Evolutionary conservation across 2,797 vertebrate species (phyloP).

Genomic region (Mormyrus hasselquistii): DNA sequence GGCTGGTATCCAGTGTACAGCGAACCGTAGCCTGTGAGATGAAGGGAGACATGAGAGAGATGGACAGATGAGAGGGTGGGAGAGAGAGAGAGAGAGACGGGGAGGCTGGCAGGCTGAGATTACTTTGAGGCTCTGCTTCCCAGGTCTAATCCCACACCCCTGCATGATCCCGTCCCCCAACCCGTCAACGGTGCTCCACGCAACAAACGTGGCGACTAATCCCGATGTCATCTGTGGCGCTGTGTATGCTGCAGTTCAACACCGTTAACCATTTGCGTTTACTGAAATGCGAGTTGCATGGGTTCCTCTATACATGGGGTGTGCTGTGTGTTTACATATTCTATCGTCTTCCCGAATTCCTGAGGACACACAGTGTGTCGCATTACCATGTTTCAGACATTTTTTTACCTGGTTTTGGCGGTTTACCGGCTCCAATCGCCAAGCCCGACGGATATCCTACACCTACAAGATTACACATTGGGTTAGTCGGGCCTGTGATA

Average conservation of each 20-base stretch:
- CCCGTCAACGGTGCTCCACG: neutral
- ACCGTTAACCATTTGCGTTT: neutral
- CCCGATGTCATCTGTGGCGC: neutral
- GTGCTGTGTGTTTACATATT: neutral
- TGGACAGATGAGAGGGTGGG: neutral
- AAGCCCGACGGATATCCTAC: slow-evolving; percentile 42
- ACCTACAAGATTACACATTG: slow-evolving; percentile 29
- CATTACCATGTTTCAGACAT: neutral
- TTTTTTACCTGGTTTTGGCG: slow-evolving; percentile 60
- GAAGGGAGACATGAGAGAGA: neutral
- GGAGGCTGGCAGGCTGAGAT: neutral
- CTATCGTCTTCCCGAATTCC: neutral
- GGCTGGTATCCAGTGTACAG: slow-evolving; percentile 27
- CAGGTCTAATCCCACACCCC: neutral
- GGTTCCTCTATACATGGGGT: neutral
- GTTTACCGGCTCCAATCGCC: slow-evolving; percentile 46
- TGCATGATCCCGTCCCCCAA: neutral
- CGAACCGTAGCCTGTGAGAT: slow-evolving; percentile 27
- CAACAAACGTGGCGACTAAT: neutral
- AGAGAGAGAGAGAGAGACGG: neutral
- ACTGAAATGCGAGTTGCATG: neutral
- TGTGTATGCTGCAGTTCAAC: neutral
- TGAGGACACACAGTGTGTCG: neutral
- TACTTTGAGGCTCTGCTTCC: neutral
- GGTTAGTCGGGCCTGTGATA: neutral